These are phyloP conservation scores for Temnothorax longispinosus DNA, from an alignment of 1,140 invertebrate genomes.

Conservation along the genomic window DNA sequence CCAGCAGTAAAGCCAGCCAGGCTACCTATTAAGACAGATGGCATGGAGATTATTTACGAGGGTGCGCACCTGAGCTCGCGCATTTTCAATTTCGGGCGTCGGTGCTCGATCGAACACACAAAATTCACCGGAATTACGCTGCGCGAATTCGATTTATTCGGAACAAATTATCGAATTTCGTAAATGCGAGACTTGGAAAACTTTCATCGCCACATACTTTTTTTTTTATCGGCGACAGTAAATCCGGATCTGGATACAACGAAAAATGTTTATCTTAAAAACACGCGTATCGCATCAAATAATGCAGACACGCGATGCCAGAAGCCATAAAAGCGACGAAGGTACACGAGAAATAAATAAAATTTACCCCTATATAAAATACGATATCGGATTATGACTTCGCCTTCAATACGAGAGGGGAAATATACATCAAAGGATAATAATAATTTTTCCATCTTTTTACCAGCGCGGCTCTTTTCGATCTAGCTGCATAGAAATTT, in stretches of 20 bases:
- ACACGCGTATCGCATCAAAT: neutral
- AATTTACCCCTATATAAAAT: neutral
- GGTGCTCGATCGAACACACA: conserved; percentile 1
- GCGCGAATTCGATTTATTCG: neutral
- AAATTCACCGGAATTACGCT: conserved; percentile 5
- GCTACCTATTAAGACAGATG: conserved; percentile 56
- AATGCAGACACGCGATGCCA: neutral
- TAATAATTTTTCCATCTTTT: conserved; percentile 54
- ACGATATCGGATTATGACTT: conserved; percentile 37
- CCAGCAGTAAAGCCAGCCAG: neutral
- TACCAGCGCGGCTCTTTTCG: conserved; percentile 27
- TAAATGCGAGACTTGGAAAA: conserved; percentile 4
- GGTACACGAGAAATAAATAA: conserved; percentile 23
- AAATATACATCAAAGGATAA: conserved; percentile 32
- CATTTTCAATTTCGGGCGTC: conserved; percentile 43
- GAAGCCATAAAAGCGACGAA: conserved; percentile 12
- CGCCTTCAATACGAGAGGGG: neutral
- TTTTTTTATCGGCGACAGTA: conserved; percentile 12
- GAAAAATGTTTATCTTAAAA: conserved; percentile 13
- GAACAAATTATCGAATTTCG: conserved; percentile 6
- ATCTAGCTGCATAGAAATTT: conserved; percentile 44
- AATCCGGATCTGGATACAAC: neutral
- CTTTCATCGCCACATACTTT: neutral
- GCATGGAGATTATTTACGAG: conserved; percentile 52
- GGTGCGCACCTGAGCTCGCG: conserved; percentile 37